Base-by-base conservation (phyloP, 2,888 invertebrate genomes). In the Calephelis perditalis region DNA sequence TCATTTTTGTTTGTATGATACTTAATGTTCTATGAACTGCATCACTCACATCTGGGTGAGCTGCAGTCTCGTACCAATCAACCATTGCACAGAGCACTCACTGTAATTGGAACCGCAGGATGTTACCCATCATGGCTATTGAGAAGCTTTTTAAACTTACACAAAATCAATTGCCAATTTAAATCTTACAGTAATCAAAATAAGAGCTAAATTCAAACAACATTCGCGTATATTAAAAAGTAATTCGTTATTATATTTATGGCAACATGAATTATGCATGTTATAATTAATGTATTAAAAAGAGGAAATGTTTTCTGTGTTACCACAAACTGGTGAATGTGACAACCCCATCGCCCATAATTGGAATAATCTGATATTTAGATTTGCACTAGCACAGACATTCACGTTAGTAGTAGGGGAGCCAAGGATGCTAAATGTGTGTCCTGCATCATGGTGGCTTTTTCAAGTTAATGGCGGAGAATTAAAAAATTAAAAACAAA, bases 31-130 rank as follows among this genome's bases (percentile, higher is more conserved):
- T 52, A 52, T 11, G 52, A 52, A 52, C 52, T 35, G 11, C 26
- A 35, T 10, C 35, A 35, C 26, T 49, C 49, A 52, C 52, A 52
- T 52, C 35, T 52, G 35, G 11, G 49, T 49, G 49, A 52, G 11
- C 35, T 35, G 52, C 52, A 52, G 52, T 52, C 26, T 72, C 68
- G 68, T 74, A 82, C 78, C 77, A 81, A 80, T 82, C 78, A 78
- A 81, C 76, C 71, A 80, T 76, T 81, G 78, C 75, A 75, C 72
- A 80, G 76, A 80, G 78, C 75, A 75, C 74, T 78, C 73, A 75
- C 76, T 79, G 84, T 84, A 87, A 87, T 84, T 86, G 79, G 85
- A 81, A 77, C 84, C 77, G 77, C 86, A 87, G 87, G 87, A 87
- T 84, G 86, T 80, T 77, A 73, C 83, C 80, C 79, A 86, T 88